Conservation (phyloP, 2,888 invertebrate genomes). For the Toxonevra muliebris region DNA sequence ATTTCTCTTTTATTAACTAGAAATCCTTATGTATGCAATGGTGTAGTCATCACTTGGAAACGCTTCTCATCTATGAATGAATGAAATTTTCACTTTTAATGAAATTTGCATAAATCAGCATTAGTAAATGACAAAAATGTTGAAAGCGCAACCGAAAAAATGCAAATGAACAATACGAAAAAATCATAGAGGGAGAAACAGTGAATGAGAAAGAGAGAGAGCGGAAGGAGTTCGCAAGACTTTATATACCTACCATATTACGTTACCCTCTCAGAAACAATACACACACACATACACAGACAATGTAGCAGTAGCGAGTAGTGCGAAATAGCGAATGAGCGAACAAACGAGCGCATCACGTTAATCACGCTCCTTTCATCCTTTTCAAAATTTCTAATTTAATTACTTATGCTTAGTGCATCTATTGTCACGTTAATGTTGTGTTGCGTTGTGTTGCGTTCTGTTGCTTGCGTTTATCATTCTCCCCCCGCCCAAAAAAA, state of each 20-base stretch:
- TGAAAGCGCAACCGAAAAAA: slow-evolving; percentile 32
- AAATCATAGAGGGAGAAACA: too few species aligned
- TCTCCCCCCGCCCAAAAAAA: slow-evolving; percentile 10
- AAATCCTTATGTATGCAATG: too few species aligned
- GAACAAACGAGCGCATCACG: slow-evolving; percentile 37
- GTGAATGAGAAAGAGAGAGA: too few species aligned
- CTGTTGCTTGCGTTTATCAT: slow-evolving; percentile 19
- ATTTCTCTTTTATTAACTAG: too few species aligned
- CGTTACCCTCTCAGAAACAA: too few species aligned
- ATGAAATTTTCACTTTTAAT: slow-evolving; percentile 42
- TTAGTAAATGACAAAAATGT: slow-evolving; percentile 24
- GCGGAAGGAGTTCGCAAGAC: too few species aligned
- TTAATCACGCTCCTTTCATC: slow-evolving; percentile 48
- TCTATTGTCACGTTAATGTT: slow-evolving; percentile 51
- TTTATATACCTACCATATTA: too few species aligned
- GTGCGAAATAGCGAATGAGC: not conserved
- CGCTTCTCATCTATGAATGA: slow-evolving; percentile 7
- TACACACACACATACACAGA: too few species aligned
- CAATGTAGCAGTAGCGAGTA: too few species aligned
- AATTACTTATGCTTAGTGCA: slow-evolving; percentile 64
- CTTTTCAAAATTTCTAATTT: slow-evolving; percentile 60
- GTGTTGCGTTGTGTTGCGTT: slow-evolving; percentile 16
- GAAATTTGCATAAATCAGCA: slow-evolving; percentile 58
- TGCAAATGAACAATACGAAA: slow-evolving; percentile 51
- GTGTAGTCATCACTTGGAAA: not conserved